phyloP scores from a whole-genome alignment of 2,888 invertebrate species.

The Neoascia interrupta region DNA sequence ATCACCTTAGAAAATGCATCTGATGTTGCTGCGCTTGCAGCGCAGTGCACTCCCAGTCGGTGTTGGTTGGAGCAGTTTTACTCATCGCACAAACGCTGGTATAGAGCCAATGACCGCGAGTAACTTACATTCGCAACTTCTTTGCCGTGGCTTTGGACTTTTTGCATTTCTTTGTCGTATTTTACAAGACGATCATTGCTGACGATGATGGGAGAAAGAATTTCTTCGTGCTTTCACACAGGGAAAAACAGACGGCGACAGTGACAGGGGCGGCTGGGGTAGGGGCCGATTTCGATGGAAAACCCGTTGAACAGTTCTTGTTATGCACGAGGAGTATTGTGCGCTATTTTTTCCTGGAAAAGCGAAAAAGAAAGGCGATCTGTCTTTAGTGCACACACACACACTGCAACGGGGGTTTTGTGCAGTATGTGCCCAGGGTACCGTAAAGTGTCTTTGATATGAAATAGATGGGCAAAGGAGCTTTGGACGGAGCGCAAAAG shows the following conservation, averaged over 20 bases:
- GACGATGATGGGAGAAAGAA: slow-evolving; percentile 65
- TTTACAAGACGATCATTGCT: slow-evolving; percentile 38
- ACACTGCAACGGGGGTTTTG: slow-evolving; percentile 21
- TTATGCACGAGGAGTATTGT: slow-evolving; percentile 66
- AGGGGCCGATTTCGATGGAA: slow-evolving; percentile 57
- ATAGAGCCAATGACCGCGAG: slow-evolving; percentile 78
- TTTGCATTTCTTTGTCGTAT: slow-evolving; percentile 62
- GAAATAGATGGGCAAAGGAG: slow-evolving; percentile 52
- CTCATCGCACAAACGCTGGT: not conserved
- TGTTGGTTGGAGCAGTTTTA: slow-evolving; percentile 1
- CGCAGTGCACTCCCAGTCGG: slow-evolving; percentile 23
- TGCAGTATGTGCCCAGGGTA: slow-evolving; percentile 63
- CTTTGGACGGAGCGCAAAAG: slow-evolving; percentile 24
- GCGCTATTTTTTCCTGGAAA: slow-evolving; percentile 69
- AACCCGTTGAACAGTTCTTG: slow-evolving; percentile 61
- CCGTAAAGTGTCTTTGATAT: slow-evolving; percentile 66
- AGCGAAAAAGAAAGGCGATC: slow-evolving; percentile 69
- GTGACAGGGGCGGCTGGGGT: slow-evolving; percentile 2
- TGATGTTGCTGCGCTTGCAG: slow-evolving; percentile 68
- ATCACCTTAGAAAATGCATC: slow-evolving; percentile 76
- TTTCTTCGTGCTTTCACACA: slow-evolving; percentile 65
- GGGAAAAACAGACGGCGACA: slow-evolving; percentile 4
- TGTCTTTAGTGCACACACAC: slow-evolving; percentile 9
- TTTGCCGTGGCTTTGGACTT: slow-evolving; percentile 29
- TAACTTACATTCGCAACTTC: slow-evolving; percentile 79